A percentile compares a stretch with the other conserved stretches of the same genome.
phyloP scores from a whole-genome alignment of 2,888 invertebrate species.

The Caenorhabditis sinica region DNA sequence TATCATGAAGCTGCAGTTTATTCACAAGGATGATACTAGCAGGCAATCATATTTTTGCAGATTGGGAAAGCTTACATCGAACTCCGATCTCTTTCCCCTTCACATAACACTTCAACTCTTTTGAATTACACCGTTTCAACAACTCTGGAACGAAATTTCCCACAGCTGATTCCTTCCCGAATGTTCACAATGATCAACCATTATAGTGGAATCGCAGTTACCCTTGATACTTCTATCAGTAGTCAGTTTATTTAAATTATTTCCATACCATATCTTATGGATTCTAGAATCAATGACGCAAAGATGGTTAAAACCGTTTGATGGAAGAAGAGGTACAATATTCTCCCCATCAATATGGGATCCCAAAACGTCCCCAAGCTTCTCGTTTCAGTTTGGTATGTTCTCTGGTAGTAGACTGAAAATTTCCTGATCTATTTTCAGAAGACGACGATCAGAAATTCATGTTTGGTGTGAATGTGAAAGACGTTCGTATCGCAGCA shows the following conservation, averaged over 20 bases:
- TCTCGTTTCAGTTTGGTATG: constrained; percentile 45
- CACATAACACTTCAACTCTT: constrained; percentile 36
- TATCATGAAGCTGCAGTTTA: not conserved
- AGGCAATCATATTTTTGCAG: not conserved
- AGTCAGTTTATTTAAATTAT: constrained; percentile 13
- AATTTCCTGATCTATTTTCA: constrained; percentile 7
- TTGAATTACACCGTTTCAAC: constrained; percentile 31
- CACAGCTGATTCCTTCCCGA: constrained; percentile 50
- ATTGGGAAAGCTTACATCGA: constrained; percentile 49
- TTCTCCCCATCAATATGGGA: constrained; percentile 57
- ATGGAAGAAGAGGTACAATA: constrained; percentile 55
- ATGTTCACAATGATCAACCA: constrained; percentile 65
- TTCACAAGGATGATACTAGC: no score
- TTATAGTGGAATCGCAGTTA: constrained; percentile 49
- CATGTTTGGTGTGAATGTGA: constrained; percentile 55
- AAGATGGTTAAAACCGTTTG: constrained; percentile 50
- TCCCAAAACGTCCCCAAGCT: constrained; percentile 36
- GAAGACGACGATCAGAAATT: constrained; percentile 42
- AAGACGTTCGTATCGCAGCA: constrained; percentile 36
- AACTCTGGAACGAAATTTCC: constrained; percentile 15
- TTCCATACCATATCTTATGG: not conserved
- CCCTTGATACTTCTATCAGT: constrained; percentile 41
- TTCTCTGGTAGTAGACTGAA: not conserved
- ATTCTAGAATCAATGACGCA: constrained; percentile 28
- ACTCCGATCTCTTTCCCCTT: constrained; percentile 45